These are phyloP conservation scores for Cyrtonyx montezumae DNA, from an alignment of 2,113 vertebrate species.

Conservation along the genomic window DNA sequence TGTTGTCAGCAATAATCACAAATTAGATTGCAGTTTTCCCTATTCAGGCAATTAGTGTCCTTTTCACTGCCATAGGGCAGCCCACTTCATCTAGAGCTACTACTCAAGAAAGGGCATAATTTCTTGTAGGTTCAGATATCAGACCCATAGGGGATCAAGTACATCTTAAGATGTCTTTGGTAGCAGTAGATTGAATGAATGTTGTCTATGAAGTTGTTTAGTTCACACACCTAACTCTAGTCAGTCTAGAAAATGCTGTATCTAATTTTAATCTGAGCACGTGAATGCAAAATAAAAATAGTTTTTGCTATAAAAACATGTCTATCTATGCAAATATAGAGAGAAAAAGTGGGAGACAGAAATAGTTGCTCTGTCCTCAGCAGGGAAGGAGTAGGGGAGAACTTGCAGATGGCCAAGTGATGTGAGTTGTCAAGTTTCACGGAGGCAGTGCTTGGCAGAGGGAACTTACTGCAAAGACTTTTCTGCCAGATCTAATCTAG, in stretches of 20 bases:
- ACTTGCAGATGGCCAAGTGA: background rate
- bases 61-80: background rate
- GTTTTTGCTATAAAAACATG: background rate
- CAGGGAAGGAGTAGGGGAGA: background rate
- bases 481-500: conserved; percentile 13
- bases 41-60: background rate
- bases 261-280: background rate
- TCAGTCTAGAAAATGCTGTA: background rate
- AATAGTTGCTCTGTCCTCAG: background rate
- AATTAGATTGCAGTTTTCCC: background rate
- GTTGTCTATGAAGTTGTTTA: background rate
- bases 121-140: background rate
- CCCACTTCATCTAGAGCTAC: background rate
- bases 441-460: background rate
- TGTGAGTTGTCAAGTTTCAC: background rate
- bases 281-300: background rate
- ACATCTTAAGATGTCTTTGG: background rate
- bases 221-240: background rate
- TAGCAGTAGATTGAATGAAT: background rate
- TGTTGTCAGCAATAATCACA: background rate
- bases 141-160: background rate
- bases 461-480: background rate
- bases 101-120: background rate
- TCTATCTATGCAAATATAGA: background rate
- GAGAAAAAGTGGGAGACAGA: background rate